These are phyloP conservation scores for Cabera pusaria DNA, from an alignment of 2,888 invertebrate species.

Conservation along the genomic window DNA sequence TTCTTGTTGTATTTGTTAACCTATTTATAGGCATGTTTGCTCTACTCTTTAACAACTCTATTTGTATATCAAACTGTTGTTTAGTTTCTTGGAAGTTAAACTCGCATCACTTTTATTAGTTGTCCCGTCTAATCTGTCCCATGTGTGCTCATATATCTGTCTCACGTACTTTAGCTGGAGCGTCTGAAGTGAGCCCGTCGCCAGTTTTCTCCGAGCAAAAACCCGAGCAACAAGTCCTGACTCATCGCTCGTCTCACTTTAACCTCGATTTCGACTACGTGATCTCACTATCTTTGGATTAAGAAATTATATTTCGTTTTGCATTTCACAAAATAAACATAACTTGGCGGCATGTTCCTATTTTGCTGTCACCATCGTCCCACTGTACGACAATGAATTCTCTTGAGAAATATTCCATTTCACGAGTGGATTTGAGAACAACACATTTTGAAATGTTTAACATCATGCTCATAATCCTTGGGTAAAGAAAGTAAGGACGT, in stretches of 20 bases:
- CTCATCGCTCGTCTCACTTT: constrained; percentile 43
- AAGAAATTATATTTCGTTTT: constrained; percentile 21
- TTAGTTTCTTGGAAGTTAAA: constrained; percentile 2
- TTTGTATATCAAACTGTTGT: no score
- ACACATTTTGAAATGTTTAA: constrained; percentile 15
- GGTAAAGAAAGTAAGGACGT: constrained; percentile 27
- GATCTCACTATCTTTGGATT: constrained; percentile 37
- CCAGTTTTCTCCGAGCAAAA: constrained; percentile 44
- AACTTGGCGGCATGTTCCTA: constrained; percentile 10
- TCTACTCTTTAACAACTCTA: no score
- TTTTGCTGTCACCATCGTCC: constrained; percentile 16
- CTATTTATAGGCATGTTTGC: no score
- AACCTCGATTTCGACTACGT: constrained; percentile 37
- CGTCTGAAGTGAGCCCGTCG: constrained; percentile 23
- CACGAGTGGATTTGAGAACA: constrained; percentile 7
- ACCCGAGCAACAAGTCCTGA: constrained; percentile 51
- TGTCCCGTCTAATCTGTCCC: constrained; percentile 4
- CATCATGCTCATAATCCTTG: constrained; percentile 22
- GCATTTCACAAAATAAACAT: constrained; percentile 15
- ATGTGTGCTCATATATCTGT: constrained; percentile 1
- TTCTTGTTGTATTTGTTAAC: no score
- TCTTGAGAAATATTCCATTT: constrained; percentile 11
- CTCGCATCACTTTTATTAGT: constrained; percentile 2
- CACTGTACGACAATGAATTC: constrained; percentile 7
- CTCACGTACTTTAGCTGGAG: constrained; percentile 2